phyloP scores from a whole-genome alignment of 2,113 vertebrate species.

The Carassius carassius region DNA sequence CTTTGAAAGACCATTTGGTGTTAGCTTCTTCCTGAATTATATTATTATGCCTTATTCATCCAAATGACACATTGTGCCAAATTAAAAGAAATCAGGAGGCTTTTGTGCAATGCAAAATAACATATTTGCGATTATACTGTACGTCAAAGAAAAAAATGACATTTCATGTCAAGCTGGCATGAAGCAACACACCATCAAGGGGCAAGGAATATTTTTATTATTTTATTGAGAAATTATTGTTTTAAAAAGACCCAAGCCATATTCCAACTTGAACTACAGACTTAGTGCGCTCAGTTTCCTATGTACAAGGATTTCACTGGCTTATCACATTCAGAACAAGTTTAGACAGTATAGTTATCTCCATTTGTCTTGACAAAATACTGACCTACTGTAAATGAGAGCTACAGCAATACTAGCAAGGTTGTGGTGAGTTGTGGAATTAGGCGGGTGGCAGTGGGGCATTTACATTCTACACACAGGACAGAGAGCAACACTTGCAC shows the following conservation, averaged over 20 bases:
- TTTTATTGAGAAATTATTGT: conserved; percentile 84
- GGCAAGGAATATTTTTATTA: conserved; percentile 48
- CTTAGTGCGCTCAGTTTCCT: conserved; percentile 68
- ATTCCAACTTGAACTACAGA: conserved; percentile 64
- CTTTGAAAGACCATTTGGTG: background rate
- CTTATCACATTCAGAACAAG: conserved; percentile 72
- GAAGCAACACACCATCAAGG: background rate
- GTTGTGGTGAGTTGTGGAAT: conserved; percentile 60
- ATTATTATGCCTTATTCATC: background rate
- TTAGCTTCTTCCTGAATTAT: background rate
- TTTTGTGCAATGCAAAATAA: background rate
- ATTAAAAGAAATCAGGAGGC: background rate
- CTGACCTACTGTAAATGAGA: conserved; percentile 54
- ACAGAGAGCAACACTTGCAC: conserved; percentile 49
- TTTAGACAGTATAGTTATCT: conserved; percentile 66
- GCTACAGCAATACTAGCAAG: conserved; percentile 59
- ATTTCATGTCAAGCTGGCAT: background rate
- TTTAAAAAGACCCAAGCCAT: conserved; percentile 76
- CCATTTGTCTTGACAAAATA: conserved; percentile 64
- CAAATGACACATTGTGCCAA: background rate
- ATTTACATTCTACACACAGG: conserved; percentile 67
- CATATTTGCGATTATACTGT: background rate
- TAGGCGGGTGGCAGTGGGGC: conserved; percentile 51
- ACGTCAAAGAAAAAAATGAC: background rate
- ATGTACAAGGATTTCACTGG: conserved; percentile 68